Percentiles rank a stretch among this genome's conserved stretches.
These are phyloP conservation scores for Leucoptera coffeella DNA, from an alignment of 2,888 invertebrate genomes.

Conservation along the genomic window DNA sequence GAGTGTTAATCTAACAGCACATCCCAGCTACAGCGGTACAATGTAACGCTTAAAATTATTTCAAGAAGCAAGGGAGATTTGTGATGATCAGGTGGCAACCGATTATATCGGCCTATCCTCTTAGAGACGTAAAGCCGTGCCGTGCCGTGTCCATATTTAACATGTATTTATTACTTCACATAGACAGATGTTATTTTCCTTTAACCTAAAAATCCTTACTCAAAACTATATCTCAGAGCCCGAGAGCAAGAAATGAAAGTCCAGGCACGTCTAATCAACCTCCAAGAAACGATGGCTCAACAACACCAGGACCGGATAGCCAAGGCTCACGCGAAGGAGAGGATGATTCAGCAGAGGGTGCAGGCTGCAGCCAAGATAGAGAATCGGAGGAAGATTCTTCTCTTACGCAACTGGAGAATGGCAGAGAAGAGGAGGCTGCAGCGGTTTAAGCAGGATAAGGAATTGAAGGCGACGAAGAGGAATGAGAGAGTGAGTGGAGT, in stretches of 20 bases:
- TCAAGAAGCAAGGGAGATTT: no score
- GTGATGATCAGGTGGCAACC: no score
- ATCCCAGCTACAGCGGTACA: no score
- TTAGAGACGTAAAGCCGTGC: no score
- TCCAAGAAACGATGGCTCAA: constrained; percentile 28
- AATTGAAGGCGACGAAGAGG: constrained; percentile 15
- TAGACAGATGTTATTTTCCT: no score
- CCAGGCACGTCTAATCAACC: constrained; percentile 24
- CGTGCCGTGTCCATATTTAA: no score
- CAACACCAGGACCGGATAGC: constrained; percentile 23
- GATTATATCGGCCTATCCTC: no score
- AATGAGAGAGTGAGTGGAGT: constrained; percentile 19
- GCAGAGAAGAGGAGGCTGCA: constrained; percentile 32
- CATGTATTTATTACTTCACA: no score
- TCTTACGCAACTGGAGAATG: constrained; percentile 33
- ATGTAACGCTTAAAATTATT: no score
- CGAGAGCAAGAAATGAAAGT: constrained; percentile 33
- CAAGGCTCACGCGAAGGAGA: constrained; percentile 22
- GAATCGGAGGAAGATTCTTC: constrained; percentile 32
- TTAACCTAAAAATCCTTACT: no score
- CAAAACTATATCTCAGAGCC: no score
- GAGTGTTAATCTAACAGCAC: no score
- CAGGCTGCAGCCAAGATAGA: constrained; percentile 39
- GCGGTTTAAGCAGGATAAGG: constrained; percentile 23
- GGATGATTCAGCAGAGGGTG: constrained; percentile 30